Evolutionary conservation across 2,888 invertebrate species (phyloP), one percentile per base, ranked within the genome.

Genomic region (Flexamia atlantica): DNA sequence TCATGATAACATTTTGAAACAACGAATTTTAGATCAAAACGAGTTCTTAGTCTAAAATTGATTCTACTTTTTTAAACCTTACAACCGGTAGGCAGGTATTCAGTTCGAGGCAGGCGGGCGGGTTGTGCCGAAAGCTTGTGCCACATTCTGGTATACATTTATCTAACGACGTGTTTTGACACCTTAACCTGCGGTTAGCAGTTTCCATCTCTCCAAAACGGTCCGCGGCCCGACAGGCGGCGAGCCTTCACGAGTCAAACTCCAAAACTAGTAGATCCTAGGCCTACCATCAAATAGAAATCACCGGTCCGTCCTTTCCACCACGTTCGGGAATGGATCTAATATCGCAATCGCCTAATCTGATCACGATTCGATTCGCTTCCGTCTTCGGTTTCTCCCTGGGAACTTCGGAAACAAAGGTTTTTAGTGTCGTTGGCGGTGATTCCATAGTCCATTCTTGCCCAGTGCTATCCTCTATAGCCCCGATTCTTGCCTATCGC

Each of bases 281-380:
- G 79, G 36, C 79, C 79, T 79, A 30, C 32, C 36, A 79, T 79
- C 79, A 53, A 57, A 9, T 79, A 79, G 79, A 79, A 79, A 79
- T 57, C 79, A 79, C 46, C 20, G 72, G 4, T 1, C 14, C 72
- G 20, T n/a, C 79, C 79, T 79, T 79, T 79, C 79, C 1, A 30
- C 30, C 79, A 79, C 79, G 79, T 79, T 79, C 57, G 30, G 79
- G 57, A 79, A 53, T 79, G 32, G 30, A 28, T 28, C 74, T 76
- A 46, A 20, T 40, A 72, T 64, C 40, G 23, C 28, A 20, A 7
- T 9, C n/a, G 12, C 3, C 30, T 23, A 40, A 76, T 46, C 74
- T 46, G 74, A 76, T 76, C 74, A 76, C 74, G 74, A 76, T 46
- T 46, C 50, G 74, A 76, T 46, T 46, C 74, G 74, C 74, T 76